Evolutionary conservation across 2,797 vertebrate genomes (phyloP).

Genomic region (Falco berigora): DNA sequence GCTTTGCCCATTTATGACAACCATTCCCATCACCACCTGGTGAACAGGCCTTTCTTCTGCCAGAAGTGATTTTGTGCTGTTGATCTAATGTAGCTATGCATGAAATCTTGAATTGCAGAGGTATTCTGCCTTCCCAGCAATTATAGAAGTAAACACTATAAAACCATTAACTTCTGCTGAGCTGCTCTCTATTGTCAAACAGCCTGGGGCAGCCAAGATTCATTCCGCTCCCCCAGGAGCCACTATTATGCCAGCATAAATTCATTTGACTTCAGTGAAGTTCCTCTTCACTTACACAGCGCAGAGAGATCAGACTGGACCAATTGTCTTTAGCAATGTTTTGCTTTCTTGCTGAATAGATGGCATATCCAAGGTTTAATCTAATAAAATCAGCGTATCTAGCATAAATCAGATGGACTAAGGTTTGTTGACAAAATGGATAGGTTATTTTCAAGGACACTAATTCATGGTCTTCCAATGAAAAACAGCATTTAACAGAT

Average conservation of each 20-base stretch:
- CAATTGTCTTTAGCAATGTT: constrained; percentile 12
- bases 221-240: background rate
- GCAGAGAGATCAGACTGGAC: background rate
- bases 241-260: background rate
- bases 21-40: background rate
- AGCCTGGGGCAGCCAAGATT: background rate
- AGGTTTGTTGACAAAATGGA: background rate
- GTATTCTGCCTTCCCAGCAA: background rate
- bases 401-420: background rate
- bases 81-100: background rate
- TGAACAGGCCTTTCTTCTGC: background rate
- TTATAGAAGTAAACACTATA: background rate
- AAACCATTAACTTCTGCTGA: background rate
- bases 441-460: constrained; percentile 21
- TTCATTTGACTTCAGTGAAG: background rate
- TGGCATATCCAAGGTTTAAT: constrained; percentile 4
- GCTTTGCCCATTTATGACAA: background rate
- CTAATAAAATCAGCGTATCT: background rate
- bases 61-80: background rate
- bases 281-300: background rate
- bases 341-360: background rate
- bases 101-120: background rate
- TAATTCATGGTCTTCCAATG: background rate
- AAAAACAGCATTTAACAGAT: background rate
- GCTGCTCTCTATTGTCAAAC: background rate